Evolutionary conservation across 2,888 invertebrate species (phyloP), one percentile per base, ranked within the genome.

Genomic region (Papilio protenor): DNA sequence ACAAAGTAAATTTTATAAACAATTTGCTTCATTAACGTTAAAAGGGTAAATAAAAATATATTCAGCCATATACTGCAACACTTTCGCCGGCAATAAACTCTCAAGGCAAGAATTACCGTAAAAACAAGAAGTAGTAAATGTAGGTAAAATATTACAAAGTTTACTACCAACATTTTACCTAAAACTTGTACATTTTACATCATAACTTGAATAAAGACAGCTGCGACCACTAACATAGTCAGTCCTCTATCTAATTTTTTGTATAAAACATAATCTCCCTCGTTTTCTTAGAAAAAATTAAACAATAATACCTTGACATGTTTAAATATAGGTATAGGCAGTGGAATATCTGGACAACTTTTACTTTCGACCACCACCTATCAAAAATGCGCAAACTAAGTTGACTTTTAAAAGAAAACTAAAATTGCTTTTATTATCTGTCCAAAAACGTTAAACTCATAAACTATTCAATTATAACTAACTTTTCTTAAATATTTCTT

Each of bases 101-200:
- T 69, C 66, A 69, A 69, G 66, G 45, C 16, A 21, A 12, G 21
- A 45, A 69, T 69, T 69, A 69, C 45, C 66, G 21, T 45, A 69
- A 69, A 66, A 69, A 69, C 45, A 69, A 69, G 4, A 66, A 45
- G 66, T 66, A 45, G 45, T 69, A 45, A 69, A 69, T 45, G 66
- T 69, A 69, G 45, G 66, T 69, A 64, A 33, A 64, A 18, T 69
- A 69, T n/a, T 69, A 45, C 66, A 69, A 69, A 69, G 66, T 69
- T 40, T 69, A 69, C 66, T 69, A 18, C 12, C 61, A 74, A 74
- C 47, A 61, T 74, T 74, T 74, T 61, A 61, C 16, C 73, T 57
- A 57, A 47, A 64, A 74, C 61, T 74, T 61, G 23, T 21, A 74
- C 27, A 49, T 74, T 47, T 57, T 61, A 74, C 61, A 40, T 64